Base-by-base conservation (phyloP, 2,888 invertebrate species). In the Ophion slaviceki region DNA sequence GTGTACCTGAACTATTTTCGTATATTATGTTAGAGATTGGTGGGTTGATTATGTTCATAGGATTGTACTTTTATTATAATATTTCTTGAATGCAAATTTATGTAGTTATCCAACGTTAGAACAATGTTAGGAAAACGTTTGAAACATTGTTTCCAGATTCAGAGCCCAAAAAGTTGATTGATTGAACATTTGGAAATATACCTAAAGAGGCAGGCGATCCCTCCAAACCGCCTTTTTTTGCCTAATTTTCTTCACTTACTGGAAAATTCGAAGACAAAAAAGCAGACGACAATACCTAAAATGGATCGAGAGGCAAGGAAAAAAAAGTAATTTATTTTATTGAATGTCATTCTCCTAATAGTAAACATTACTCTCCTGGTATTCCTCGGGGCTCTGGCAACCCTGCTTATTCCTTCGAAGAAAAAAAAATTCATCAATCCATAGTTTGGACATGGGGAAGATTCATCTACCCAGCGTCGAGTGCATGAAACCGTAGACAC, bases 381-480 rank as follows among this genome's bases (percentile, higher is more conserved):
- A 53, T 24, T 36, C 57, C 57, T 32, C 32, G 11, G 70, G 14
- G 53, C 28, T n/a, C 70, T 70, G 53, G n/a, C 70, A 28, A 53
- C 7, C 24, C 32, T 28, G 70, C 28, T 70, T 53, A 17, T 70
- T 53, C 17, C 70, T 70, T 53, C n/a, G 57, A 32, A 72, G 57
- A 20, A 72, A 28, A 72, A 72, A 36, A 72, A 36, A 59, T 72
- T 57, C 59, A 59, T 72, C 71, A 72, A 59, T 72, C 71, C 71
- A 70, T 5, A 57, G 59, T 11, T 32, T 59, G 57, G 36, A 11
- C 59, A 36, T 14, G n/a, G 57, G 59, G 71, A 28, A 72, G 71
- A n/a, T 36, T 57, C 36, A 57, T 72, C 57, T 20, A 72, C 59
- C 24, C 59, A 14, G n/a, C 32, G n/a, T 17, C 24, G 71, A 72